Conservation (phyloP, 2,797 vertebrate species). For the Ceyx erithaca region DNA sequence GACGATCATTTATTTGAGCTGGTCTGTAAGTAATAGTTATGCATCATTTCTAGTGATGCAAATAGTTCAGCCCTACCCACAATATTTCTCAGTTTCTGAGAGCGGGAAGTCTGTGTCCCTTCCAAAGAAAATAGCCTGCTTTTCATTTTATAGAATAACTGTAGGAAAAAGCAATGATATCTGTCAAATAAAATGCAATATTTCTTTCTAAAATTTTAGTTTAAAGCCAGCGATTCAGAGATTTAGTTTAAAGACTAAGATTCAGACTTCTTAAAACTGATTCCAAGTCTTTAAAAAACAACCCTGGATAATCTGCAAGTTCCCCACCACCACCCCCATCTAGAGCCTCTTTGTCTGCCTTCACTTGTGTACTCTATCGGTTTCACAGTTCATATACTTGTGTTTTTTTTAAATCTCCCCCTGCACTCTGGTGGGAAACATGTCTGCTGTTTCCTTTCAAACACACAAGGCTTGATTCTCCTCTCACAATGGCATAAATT, state of each 20-base stretch:
- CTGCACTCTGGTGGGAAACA: conserved; percentile 49
- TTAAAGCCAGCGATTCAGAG: not conserved
- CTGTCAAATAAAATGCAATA: not conserved
- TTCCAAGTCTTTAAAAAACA: not conserved
- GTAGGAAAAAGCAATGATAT: not conserved
- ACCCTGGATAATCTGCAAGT: not conserved
- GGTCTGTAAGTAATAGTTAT: not conserved
- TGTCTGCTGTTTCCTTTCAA: conserved; percentile 69
- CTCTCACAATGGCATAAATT: conserved; percentile 71
- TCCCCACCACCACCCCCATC: not conserved
- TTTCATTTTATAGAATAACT: not conserved
- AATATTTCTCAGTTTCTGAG: not conserved
- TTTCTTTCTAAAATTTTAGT: not conserved
- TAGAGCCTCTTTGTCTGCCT: conserved; percentile 51
- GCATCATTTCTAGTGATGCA: not conserved
- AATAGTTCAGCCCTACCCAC: not conserved
- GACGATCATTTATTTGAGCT: not conserved
- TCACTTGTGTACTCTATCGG: conserved; percentile 46
- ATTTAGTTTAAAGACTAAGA: not conserved
- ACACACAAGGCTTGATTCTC: conserved; percentile 64
- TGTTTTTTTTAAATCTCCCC: conserved; percentile 43
- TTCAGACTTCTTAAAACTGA: not conserved
- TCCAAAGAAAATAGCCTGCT: not conserved
- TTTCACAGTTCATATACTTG: conserved; percentile 71
- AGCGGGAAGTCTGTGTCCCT: not conserved